Base-by-base conservation (phyloP, 2,888 invertebrate genomes). In the Rhingia campestris region DNA sequence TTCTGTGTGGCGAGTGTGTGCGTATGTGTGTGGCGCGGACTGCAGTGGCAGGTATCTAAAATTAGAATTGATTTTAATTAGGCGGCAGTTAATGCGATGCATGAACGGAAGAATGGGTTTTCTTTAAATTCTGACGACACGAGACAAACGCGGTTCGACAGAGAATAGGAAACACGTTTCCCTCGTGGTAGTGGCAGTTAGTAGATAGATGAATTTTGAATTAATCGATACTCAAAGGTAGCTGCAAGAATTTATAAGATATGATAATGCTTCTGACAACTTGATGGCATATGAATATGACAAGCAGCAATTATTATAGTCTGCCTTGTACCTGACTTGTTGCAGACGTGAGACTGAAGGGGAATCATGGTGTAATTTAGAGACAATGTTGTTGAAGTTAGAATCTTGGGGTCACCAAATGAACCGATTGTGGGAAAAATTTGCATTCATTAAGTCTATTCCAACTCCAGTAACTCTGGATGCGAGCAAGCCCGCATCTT, bases 1-100 rank as follows among this genome's bases (percentile, higher is more conserved):
- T 84, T 84, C 59, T 70, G 64, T 35, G 22, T 22, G 22, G 22
- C 22, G 1, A 22, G 22, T 22, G 22, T 22, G 2, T 22, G 22
- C 64, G 61, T 61, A 32, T 64, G 49, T 67, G 77, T 73, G 67
- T 63, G 73, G 47, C 41, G 58, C 37, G 30, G 14, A 45, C 22
- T 22, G 47, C 56, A 47, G 39, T 56, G 67, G 77, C 73, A 56
- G 77, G 41, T 72, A 73, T 69, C 80, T 84, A 84, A 64, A 84
- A 84, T 84, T 84, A 84, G 84, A 84, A 75, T 66, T 61, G 80
- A 64, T 59, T 80, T 69, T 84, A 59, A 84, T 84, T 80, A 84
- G 80, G 47, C 70, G 63, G 47, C 63, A 63, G 69, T 67, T 53
- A 72, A 70, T 45, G 39, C 9, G 33, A 22, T 35, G 9, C 30